Evolutionary conservation across 1,140 invertebrate genomes (phyloP).

Genomic region (Tribolium castaneum): DNA sequence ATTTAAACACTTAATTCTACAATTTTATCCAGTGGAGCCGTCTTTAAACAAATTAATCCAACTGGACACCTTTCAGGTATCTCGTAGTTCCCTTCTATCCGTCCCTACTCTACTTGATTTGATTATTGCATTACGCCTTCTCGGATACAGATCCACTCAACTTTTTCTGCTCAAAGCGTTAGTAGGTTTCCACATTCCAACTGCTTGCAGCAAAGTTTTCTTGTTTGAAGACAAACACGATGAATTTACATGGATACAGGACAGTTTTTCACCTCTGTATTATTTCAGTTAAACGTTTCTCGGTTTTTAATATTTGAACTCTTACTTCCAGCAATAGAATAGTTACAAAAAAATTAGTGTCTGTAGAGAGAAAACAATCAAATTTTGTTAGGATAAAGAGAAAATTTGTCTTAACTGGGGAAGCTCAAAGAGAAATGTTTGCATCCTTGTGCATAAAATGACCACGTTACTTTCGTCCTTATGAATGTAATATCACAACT

Average conservation of each 20-base stretch:
- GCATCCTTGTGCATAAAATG: not conserved
- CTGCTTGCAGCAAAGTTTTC: no score
- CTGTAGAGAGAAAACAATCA: no score
- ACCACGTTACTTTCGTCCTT: not conserved
- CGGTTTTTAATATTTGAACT: no score
- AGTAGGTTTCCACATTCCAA: not conserved
- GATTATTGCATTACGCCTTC: not conserved
- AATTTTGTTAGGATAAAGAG: not conserved
- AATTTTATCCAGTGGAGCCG: not conserved
- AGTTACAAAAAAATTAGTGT: no score
- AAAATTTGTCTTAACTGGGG: not conserved
- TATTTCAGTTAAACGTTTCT: no score
- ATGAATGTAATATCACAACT: not conserved
- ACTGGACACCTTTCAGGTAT: not conserved
- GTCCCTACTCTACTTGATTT: not conserved
- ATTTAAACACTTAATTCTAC: not conserved
- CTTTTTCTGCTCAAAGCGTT: not conserved
- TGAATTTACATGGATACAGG: no score
- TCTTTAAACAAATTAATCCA: not conserved
- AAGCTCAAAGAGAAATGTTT: not conserved
- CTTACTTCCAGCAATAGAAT: no score
- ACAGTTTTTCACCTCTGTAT: no score
- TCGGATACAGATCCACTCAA: not conserved
- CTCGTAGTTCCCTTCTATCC: not conserved
- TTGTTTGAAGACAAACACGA: no score